Evolutionary conservation across 1,140 invertebrate species (phyloP).

Genomic region (Trachelipus rathkii): DNA sequence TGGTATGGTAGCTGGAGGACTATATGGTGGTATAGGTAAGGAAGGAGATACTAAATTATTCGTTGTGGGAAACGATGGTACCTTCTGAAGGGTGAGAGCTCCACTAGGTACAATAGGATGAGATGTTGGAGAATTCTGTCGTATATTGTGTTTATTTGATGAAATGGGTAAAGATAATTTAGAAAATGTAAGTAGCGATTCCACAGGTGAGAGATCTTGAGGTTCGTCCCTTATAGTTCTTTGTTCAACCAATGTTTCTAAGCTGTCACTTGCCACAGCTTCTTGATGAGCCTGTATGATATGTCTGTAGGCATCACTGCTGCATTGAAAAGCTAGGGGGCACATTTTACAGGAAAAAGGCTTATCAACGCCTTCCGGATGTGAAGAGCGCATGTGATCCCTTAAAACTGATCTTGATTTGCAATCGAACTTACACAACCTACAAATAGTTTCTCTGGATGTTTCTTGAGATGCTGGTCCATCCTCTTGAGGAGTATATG

Average conservation of each 20-base stretch:
- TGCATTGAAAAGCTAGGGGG: constrained; percentile 34
- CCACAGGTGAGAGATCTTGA: constrained; percentile 43
- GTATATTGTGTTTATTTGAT: not conserved
- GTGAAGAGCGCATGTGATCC: constrained; percentile 46
- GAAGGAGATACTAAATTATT: constrained; percentile 12
- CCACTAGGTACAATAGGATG: not conserved
- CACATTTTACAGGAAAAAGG: constrained; percentile 42
- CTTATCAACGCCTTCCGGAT: constrained; percentile 42
- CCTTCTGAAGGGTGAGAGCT: not conserved
- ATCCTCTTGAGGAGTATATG: constrained; percentile 36
- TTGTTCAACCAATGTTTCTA: constrained; percentile 30
- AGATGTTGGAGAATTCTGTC: not conserved
- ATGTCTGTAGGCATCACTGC: constrained; percentile 40
- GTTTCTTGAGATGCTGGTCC: constrained; percentile 24
- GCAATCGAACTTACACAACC: constrained; percentile 41
- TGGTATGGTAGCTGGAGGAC: constrained; percentile 27
- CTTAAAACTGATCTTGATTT: constrained; percentile 40
- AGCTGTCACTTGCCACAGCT: constrained; percentile 34
- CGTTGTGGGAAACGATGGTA: constrained; percentile 1
- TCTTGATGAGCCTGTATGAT: constrained; percentile 40
- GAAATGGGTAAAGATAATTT: constrained; percentile 35
- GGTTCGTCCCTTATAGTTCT: constrained; percentile 24
- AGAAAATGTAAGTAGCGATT: constrained; percentile 42
- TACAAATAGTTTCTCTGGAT: constrained; percentile 35
- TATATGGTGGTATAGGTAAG: constrained; percentile 22